Evolutionary conservation across 2,113 vertebrate species (phyloP).

Genomic region (Odocoileus virginianus): DNA sequence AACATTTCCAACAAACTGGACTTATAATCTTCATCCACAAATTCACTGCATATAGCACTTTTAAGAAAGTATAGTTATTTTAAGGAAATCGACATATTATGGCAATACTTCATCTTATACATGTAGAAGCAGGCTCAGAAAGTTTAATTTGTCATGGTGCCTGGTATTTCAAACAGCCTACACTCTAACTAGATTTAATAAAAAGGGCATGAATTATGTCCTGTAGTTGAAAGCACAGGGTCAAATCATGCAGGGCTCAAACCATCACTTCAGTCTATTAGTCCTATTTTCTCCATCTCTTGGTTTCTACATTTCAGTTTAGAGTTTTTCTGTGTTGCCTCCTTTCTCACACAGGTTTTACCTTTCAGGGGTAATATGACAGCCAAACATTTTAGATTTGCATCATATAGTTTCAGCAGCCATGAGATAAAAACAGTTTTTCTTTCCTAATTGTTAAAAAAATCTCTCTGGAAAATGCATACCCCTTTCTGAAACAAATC

Average conservation of each 20-base stretch:
- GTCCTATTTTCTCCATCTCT: neutral
- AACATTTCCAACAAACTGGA: neutral
- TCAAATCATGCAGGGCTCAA: neutral
- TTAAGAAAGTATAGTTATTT: neutral
- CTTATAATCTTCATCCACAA: neutral
- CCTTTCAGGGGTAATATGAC: rapidly evolving
- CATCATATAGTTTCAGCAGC: neutral
- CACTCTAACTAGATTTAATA: neutral
- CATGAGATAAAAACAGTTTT: neutral
- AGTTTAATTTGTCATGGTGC: neutral
- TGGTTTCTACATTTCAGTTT: neutral
- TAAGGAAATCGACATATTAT: neutral
- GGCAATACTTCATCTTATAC: neutral
- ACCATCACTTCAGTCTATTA: neutral
- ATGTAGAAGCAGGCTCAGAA: neutral
- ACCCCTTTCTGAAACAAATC: neutral
- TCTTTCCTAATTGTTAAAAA: neutral
- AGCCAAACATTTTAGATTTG: neutral
- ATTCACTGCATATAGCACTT: neutral
- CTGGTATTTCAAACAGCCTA: neutral
- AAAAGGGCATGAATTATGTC: neutral
- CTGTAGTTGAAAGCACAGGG: neutral
- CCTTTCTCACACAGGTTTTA: neutral
- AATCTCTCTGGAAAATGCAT: neutral
- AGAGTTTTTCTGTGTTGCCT: neutral